Conservation (phyloP, 2,888 invertebrate genomes). For the Rapana venosa region DNA sequence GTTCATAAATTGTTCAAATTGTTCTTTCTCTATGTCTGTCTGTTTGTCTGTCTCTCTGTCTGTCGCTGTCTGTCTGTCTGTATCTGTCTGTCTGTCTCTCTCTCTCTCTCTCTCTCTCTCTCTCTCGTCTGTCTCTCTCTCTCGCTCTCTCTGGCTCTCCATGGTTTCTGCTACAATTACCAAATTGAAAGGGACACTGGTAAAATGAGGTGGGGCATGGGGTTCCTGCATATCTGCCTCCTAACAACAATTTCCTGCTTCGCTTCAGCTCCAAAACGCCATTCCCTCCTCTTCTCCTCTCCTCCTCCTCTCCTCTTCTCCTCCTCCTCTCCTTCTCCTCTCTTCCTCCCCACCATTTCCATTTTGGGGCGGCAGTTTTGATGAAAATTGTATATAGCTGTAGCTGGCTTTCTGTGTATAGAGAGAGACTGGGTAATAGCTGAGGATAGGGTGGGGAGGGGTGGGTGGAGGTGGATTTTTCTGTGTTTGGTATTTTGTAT, state of each 20-base stretch:
- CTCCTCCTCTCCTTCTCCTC: neutral
- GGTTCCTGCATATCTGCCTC: neutral
- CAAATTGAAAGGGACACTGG: no score
- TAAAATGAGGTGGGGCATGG: no score
- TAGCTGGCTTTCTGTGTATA: no score
- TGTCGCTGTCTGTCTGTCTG: neutral
- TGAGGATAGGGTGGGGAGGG: no score
- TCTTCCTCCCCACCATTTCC: neutral
- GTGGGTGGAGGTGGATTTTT: no score
- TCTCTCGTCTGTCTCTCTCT: neutral
- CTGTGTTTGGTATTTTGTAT: no score
- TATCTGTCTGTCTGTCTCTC: neutral
- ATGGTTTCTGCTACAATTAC: no score
- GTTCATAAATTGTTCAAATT: no score
- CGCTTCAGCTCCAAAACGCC: neutral
- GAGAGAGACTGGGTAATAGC: no score
- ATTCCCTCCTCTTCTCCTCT: neutral
- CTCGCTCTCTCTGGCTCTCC: neutral
- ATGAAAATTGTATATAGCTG: no score
- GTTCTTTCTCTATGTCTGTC: no score
- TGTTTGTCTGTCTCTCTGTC: neutral
- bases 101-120: neutral
- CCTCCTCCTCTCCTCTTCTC: neutral
- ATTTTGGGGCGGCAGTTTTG: no score
- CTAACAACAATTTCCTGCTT: neutral